These are phyloP conservation scores for Chaetops frenatus DNA, from an alignment of 2,113 vertebrate species.

Conservation along the genomic window DNA sequence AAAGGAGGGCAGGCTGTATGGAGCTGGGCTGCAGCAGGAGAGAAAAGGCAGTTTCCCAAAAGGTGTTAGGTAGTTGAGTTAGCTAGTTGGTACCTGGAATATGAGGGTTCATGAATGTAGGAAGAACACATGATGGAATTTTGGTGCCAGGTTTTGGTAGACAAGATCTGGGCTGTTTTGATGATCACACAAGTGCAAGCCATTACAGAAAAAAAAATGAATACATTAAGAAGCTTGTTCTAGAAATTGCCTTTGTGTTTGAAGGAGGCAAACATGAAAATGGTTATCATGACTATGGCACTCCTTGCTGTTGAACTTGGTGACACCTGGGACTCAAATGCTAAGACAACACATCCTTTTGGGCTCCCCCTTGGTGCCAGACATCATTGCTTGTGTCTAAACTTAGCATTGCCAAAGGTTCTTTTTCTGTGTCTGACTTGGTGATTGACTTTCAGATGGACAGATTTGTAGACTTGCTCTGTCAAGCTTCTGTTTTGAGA, in stretches of 20 bases:
- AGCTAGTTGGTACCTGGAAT: neutral
- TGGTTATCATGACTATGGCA: neutral
- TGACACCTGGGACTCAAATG: neutral
- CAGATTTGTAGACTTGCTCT: neutral
- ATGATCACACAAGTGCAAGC: neutral
- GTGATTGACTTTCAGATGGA: neutral
- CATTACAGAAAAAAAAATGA: neutral
- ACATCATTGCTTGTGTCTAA: neutral
- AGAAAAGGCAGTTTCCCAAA: neutral
- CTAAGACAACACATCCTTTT: neutral
- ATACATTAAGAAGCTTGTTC: neutral
- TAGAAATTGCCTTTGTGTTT: neutral
- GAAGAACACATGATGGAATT: neutral
- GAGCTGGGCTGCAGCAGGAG: neutral
- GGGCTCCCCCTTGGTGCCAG: neutral
- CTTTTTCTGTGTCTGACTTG: neutral
- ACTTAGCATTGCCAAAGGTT: neutral
- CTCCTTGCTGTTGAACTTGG: neutral
- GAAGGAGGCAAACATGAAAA: neutral
- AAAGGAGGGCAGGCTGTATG: neutral
- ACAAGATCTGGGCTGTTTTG: neutral
- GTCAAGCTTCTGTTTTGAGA: neutral
- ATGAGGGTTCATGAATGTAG: accelerated
- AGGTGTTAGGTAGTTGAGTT: neutral
- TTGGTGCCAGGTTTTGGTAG: neutral